Percentiles rank a stretch among this genome's conserved stretches.
Evolutionary conservation across 2,113 vertebrate genomes (phyloP).

Genomic region (Dasyornis broadbenti): DNA sequence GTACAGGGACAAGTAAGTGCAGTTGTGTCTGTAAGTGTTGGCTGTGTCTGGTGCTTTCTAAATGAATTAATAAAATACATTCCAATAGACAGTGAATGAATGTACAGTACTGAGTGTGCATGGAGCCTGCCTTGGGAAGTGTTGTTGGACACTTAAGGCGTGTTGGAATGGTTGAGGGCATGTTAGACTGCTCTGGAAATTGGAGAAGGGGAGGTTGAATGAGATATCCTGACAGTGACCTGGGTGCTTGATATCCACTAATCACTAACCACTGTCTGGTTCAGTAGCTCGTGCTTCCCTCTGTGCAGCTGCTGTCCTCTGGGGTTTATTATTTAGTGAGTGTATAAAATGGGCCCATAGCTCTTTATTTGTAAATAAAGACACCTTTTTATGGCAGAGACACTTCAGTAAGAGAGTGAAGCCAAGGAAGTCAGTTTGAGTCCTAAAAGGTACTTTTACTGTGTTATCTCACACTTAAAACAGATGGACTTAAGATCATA

Average conservation of each 20-base stretch:
- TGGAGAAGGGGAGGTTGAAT: not conserved
- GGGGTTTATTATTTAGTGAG: not conserved
- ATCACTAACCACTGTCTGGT: not conserved
- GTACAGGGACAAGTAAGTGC: not conserved
- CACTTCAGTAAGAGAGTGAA: not conserved
- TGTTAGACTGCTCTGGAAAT: not conserved
- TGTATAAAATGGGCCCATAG: fast-evolving
- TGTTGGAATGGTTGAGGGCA: not conserved
- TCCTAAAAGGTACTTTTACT: not conserved
- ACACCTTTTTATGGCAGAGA: not conserved
- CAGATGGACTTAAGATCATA: not conserved
- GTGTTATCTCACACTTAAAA: not conserved
- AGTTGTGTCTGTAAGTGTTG: not conserved
- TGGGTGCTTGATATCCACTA: not conserved
- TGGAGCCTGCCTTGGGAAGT: not conserved
- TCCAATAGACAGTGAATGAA: not conserved
- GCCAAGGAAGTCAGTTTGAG: not conserved
- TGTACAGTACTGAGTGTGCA: not conserved
- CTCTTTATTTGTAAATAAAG: not conserved
- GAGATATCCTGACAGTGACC: not conserved
- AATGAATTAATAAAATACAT: not conserved
- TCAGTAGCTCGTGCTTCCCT: not conserved
- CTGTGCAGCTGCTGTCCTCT: not conserved
- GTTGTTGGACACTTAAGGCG: not conserved
- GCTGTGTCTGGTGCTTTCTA: fast-evolving